phyloP scores from a whole-genome alignment of 2,888 invertebrate genomes.

The Onchidella celtica region DNA sequence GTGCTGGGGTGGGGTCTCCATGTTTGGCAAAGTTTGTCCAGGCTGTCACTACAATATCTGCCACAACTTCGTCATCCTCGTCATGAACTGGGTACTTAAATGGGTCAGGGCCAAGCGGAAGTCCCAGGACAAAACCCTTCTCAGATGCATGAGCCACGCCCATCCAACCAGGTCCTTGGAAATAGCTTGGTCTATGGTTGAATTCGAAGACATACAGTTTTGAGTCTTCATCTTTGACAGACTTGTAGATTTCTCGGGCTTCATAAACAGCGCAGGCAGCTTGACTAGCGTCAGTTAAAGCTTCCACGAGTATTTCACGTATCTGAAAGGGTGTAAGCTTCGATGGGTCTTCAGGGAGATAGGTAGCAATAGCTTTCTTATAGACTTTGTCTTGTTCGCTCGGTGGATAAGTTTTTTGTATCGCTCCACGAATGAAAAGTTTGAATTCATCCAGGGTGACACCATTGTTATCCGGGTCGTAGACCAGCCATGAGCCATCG shows the following conservation, averaged over 20 bases:
- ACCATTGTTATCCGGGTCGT: constrained; percentile 5
- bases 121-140: constrained; percentile 24
- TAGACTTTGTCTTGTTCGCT: not conserved
- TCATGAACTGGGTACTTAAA: constrained; percentile 10
- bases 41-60: not conserved
- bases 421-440: not conserved
- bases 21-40: constrained; percentile 32
- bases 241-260: not conserved
- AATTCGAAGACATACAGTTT: constrained; percentile 6
- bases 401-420: not conserved
- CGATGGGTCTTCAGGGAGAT: not conserved
- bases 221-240: not conserved
- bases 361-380: not conserved
- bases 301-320: not conserved
- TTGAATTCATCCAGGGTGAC: not conserved
- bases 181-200: constrained; percentile 20
- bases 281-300: not conserved
- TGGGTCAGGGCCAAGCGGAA: constrained; percentile 23
- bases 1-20: constrained; percentile 8
- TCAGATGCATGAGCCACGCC: constrained; percentile 23
- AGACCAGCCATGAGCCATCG: constrained; percentile 2
- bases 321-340: not conserved
- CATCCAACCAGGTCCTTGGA: not conserved
- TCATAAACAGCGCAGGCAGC: not conserved
- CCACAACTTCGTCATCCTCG: not conserved